phyloP scores from a whole-genome alignment of 2,113 vertebrate species.

The Megaceryle maxima region DNA sequence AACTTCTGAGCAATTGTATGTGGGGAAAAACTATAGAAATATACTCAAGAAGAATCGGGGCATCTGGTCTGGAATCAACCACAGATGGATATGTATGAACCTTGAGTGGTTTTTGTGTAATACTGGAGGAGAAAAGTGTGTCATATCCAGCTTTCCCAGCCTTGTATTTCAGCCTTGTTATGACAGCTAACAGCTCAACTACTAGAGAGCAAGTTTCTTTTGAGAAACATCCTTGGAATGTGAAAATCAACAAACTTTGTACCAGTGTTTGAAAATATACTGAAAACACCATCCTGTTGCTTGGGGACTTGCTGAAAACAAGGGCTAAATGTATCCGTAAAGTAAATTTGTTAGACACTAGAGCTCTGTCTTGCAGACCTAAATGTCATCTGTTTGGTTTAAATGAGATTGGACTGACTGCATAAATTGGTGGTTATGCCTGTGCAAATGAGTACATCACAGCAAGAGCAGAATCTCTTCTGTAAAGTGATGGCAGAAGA shows the following conservation, averaged over 20 bases:
- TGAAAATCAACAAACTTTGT: neutral
- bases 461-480: neutral
- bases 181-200: constrained; percentile 23
- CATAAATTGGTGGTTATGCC: neutral
- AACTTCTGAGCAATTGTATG: neutral
- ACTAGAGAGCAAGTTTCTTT: neutral
- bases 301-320: neutral
- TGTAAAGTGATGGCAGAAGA: neutral
- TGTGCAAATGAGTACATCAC: neutral
- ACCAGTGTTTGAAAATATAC: neutral
- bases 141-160: neutral
- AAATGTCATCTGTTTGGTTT: neutral
- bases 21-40: neutral
- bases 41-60: neutral
- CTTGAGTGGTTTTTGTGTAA: neutral
- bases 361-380: neutral
- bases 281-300: neutral
- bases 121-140: neutral
- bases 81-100: constrained; percentile 1
- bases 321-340: neutral
- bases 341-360: neutral
- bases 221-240: neutral
- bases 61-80: constrained; percentile 23
- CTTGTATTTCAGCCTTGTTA: constrained; percentile 5
- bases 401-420: neutral